Base-by-base conservation (phyloP, 2,113 vertebrate genomes). In the Notarius lentiginosus region DNA sequence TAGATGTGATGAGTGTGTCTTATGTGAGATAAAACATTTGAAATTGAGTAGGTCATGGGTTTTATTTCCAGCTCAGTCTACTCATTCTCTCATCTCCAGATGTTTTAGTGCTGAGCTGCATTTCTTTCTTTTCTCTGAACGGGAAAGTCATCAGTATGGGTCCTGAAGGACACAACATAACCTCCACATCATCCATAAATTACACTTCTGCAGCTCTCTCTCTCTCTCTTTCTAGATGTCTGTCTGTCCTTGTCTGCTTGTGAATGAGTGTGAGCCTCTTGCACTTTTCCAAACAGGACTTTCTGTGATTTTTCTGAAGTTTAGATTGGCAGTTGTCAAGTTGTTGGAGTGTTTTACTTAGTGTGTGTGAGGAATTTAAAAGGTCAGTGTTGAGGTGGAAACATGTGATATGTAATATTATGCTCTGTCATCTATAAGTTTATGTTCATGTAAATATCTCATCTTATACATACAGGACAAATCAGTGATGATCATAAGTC, bases 111-210 rank as follows among this genome's bases (percentile, higher is more conserved):
- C 70, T 47, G 70, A 73, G 34, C 18, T 47, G 34, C 34, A 18
- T 24, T 49, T 75, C 68, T 75, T 75, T 75, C 41, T 75, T 75
- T 75, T 49, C 41, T 75, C 41, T 75, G 20, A 75, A 49, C 41
- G 20, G 34, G 72, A 75, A 75, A 75, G 41, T 49, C 41, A 49
- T 75, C 72, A 75, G 17, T 75, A 20, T 49, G 17, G 18, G 41
- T 75, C 41, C 72, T 51, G 72, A 75, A 49, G 72, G 72, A 49
- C 41, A 49, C 20, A 17, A 4, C 27, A 41, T 20, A 72, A 41
- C 17, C 70, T 70, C 30, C 70, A 72, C 70, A 72, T 20, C 41
- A 49, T 75, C 72, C 41, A 75, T 75, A 75, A 75, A 75, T 75
- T 75, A 75, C 41, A 0, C 72, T 24, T 24, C 72, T 49, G 18